Conservation (phyloP, 2,797 vertebrate species). For the Rhinichthys osculus region DNA sequence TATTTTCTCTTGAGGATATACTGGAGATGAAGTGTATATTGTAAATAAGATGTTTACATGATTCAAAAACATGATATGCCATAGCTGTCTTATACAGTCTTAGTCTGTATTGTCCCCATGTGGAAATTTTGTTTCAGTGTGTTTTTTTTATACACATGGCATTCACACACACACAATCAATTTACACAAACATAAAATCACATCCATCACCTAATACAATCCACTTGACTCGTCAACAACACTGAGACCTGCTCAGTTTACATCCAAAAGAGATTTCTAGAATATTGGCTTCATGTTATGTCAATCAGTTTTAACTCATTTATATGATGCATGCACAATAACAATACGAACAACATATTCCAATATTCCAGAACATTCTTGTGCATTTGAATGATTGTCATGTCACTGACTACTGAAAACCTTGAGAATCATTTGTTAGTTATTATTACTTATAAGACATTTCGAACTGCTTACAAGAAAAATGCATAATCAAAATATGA, state of each 20-base stretch:
- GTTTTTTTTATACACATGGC: too few relatives aligned
- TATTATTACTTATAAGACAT: background rate
- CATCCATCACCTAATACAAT: too few relatives aligned
- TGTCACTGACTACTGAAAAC: background rate
- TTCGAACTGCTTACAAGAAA: background rate
- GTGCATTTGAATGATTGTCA: background rate
- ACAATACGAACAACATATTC: background rate
- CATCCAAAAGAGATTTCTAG: background rate
- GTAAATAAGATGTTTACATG: background rate
- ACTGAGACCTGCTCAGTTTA: background rate
- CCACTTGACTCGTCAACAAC: background rate
- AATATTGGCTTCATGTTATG: background rate
- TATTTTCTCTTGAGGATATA: background rate
- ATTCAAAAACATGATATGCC: too few relatives aligned
- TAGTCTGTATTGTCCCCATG: background rate
- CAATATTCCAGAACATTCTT: background rate
- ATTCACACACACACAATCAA: too few relatives aligned
- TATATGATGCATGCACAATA: background rate
- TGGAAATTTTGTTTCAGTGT: too few relatives aligned
- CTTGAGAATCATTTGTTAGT: background rate
- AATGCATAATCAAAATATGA: background rate
- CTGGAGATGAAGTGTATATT: background rate
- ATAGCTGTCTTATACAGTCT: background rate
- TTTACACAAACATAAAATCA: too few relatives aligned
- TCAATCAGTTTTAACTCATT: background rate